These are phyloP conservation scores for Eclectus roratus DNA, from an alignment of 2,113 vertebrate species.

Conservation along the genomic window DNA sequence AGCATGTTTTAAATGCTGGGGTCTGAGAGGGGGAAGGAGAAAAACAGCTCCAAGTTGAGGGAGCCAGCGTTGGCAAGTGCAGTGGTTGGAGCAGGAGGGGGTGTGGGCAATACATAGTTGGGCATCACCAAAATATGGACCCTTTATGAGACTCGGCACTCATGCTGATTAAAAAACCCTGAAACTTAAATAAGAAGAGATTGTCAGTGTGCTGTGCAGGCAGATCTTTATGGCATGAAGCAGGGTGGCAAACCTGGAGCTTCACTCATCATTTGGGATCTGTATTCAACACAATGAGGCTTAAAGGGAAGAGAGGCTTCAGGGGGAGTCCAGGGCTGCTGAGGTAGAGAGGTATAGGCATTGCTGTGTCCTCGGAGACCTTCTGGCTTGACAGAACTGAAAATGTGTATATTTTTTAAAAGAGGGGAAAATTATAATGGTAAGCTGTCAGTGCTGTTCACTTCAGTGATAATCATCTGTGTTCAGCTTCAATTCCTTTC, in stretches of 20 bases:
- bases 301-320: not conserved
- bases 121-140: not conserved
- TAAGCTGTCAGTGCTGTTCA: not conserved
- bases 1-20: not conserved
- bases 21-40: not conserved
- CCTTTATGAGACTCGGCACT: not conserved
- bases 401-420: not conserved
- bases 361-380: not conserved
- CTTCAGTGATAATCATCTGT: not conserved
- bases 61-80: not conserved
- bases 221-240: not conserved
- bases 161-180: not conserved
- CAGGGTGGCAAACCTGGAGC: not conserved
- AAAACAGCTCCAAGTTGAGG: not conserved
- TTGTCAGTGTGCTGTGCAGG: not conserved
- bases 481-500: not conserved
- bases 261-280: not conserved
- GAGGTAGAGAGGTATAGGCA: not conserved
- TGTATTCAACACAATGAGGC: not conserved
- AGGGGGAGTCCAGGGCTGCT: not conserved
- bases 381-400: not conserved
- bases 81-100: not conserved
- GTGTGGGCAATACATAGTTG: not conserved
- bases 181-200: not conserved
- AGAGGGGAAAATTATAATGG: not conserved